phyloP scores from a whole-genome alignment of 2,888 invertebrate genomes.

The Hermodice carunculata region DNA sequence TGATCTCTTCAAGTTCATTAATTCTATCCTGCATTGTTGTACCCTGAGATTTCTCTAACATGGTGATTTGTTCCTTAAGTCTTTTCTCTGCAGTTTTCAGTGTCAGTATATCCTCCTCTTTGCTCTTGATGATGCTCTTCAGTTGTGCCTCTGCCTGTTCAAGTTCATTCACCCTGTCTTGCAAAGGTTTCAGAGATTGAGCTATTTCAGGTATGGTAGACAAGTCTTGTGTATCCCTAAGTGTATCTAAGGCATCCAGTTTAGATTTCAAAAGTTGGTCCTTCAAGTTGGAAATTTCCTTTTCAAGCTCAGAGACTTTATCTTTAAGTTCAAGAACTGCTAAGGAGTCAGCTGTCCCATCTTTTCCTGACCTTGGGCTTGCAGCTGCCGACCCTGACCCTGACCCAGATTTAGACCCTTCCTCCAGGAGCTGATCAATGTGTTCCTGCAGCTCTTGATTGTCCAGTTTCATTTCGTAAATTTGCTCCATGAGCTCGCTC shows the following conservation, averaged over 20 bases:
- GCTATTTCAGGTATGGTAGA: neutral
- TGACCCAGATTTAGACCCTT: neutral
- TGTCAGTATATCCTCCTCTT: no score
- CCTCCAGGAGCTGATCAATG: slow-evolving; percentile 1
- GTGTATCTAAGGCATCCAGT: slow-evolving; percentile 4
- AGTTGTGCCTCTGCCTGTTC: neutral
- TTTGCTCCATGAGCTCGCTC: slow-evolving; percentile 17
- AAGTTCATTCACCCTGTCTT: neutral
- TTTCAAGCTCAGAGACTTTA: slow-evolving; percentile 9
- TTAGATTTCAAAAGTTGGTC: slow-evolving; percentile 6
- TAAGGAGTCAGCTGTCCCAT: neutral
- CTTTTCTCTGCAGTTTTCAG: no score
- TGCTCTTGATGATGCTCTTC: neutral
- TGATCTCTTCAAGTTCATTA: no score
- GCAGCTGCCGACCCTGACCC: neutral
- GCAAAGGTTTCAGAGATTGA: neutral
- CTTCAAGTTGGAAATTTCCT: slow-evolving; percentile 1
- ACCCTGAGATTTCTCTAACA: no score
- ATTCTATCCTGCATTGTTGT: no score
- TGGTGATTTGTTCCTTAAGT: no score
- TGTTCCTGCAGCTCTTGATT: slow-evolving; percentile 28
- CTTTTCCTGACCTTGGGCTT: neutral
- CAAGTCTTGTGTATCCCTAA: no score
- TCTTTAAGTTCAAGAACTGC: neutral
- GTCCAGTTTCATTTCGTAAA: slow-evolving; percentile 17